Base-by-base conservation (phyloP, 2,113 vertebrate species). In the Solenodon paradoxus region DNA sequence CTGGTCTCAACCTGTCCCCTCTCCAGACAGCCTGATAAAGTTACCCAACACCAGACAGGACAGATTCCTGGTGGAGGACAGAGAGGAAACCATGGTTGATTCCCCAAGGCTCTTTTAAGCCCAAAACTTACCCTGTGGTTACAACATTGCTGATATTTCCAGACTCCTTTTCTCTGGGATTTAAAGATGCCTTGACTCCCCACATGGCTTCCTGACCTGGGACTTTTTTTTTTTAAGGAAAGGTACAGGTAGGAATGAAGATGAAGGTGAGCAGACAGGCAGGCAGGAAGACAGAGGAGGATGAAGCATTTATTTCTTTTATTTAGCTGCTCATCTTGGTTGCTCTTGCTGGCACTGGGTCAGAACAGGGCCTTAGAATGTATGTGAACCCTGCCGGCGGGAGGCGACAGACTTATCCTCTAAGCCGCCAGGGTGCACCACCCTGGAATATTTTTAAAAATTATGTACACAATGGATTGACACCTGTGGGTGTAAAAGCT, bases 1-100 rank as follows among this genome's bases (percentile, higher is more conserved):
- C 77, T 77, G 57, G 88, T 72, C 87, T 69, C 64, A 26, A 55
- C 32, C n/a, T n/a, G 2, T 1, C 16, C 74, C 74, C 86, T 95
- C 35, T 80, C 30, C 71, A 1, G 7, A 75, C 47, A 69, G n/a
- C 59, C 71, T 81, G 84, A 88, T 90, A 47, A 68, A 88, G 92
- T 94, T 71, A 78, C 94, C 84, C 68, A 72, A 61, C 30, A 5
- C 30, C 5, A 82, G 2, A 10, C 30, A 45, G 78, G 96, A 82
- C 93, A 63, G 92, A 77, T 82, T 78, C 77, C 88, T 88, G 90
- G 79, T 77, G 8, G 22, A 78, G 40, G 57, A 47, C 68, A 32
- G 47, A 16, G 28, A 5, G 47, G 68, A 81, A 91, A 66, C 22
- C 5, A 7, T 3, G 49, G 20, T 82, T 26, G 24, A 38, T 35